Evolutionary conservation across 2,113 vertebrate species (phyloP), one percentile per base, ranked within the genome.

Genomic region (Talpa occidentalis): DNA sequence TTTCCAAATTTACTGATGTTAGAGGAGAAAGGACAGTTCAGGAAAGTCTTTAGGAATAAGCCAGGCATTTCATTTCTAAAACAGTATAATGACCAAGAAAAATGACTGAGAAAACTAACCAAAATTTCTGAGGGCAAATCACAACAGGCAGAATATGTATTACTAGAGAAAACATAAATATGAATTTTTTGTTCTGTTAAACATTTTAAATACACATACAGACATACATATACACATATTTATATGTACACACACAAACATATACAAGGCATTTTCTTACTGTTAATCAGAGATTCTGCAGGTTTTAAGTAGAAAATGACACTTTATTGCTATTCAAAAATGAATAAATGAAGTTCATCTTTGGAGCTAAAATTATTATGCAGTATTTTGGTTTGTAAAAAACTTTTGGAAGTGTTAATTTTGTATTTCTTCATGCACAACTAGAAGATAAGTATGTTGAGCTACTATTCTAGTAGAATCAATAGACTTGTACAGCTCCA

Each of bases 1-100:
- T 96, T 93, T 95, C 94, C 78, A 96, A 97, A 91, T 77, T 60
- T 81, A 62, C 40, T 73, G 66, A 88, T 93, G 79, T 96, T 96
- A 54, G 80, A 19, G 83, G 42, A 76, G 47, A 6, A 52, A 93
- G 19, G 35, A 79, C 24, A 95, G 76, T 60, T 85, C 78, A 30
- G 64, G 90, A 64, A 44, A 64, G 1, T 87, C 10, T 6, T 94
- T 89, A 88, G 37, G 49, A 92, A 87, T 89, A 80, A 85, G 47
- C n/a, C 21, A 59, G 69, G 11, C 42, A 24, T 26, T 83, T 86
- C 40, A 30, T 79, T 21, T 91, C 14, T 64, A 81, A 95, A 91
- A 85, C 62, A 44, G 44, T 72, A 76, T 72, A 80, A 54, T 88
- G 88, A 67, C 14, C 2, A 79, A 77, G 73, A 93, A 49, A 78